Evolutionary conservation across 2,113 vertebrate species (phyloP), one percentile per base, ranked within the genome.

Genomic region (Vidua macroura): DNA sequence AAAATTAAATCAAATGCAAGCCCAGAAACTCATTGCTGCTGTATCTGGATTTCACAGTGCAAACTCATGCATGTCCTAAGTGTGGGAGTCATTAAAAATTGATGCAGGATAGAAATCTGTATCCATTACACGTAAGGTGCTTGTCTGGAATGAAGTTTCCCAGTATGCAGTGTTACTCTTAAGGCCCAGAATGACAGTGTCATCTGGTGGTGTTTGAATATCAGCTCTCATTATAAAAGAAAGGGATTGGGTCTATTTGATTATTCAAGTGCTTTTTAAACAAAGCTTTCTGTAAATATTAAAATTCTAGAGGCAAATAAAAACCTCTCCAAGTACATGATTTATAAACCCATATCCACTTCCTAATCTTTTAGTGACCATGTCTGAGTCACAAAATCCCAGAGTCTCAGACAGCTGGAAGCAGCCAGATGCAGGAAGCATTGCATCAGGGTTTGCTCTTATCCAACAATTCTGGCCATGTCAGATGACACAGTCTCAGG

Each of bases 61-160:
- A 62, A 77, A 56, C 22, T 83, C 35, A 67, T 33, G 24, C 14
- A 17, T 22, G 15, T 64, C 37, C 15, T 52, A 87, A 72, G 12
- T 13, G 22, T 83, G n/a, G 35, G 37, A 87, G 30, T 46, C 43
- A 86, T 58, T 86, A 77, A 86, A 78, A 88, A 58, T 18, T 24
- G 9, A 62, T 59, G 27, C 6, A 73, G 15, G 41, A 87, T 88
- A 62, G 62, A 90, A 88, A 58, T 27, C 55, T 14, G 48, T 39
- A 27, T 76, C 35, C 3, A 3, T 7, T 27, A 33, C 43, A 58
- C 0, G 0, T 19, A 30, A 88, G 23, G 24, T n/a, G 22, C 44
- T 76, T 69, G 28, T 37, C 56, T 84, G 33, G 46, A 58, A 59
- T 52, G 48, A 82, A 48, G 21, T 55, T 79, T 59, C 46, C n/a